Evolutionary conservation across 2,797 vertebrate species (phyloP).

Genomic region (Tokudaia tokunoshimensis): DNA sequence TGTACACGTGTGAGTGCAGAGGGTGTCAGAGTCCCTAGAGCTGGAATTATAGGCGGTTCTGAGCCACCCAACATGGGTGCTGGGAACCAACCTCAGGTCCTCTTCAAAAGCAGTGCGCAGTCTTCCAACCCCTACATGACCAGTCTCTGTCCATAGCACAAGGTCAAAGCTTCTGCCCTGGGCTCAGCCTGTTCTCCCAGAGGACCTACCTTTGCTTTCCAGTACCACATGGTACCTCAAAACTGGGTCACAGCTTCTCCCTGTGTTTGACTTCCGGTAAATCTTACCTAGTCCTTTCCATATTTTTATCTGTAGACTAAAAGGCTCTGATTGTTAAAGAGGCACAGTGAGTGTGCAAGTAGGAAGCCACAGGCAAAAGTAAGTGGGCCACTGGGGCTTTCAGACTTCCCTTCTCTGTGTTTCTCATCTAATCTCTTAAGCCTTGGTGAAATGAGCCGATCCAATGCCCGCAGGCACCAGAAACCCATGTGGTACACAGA

Average conservation of each 20-base stretch:
- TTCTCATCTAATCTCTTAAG: slow-evolving; percentile 40
- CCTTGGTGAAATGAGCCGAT: neutral
- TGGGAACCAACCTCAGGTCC: neutral
- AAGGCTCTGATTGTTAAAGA: neutral
- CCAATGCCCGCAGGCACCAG: neutral
- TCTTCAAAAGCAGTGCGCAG: neutral
- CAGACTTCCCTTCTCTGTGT: neutral
- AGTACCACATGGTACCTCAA: neutral
- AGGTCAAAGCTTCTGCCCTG: slow-evolving; percentile 15
- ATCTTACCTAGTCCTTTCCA: neutral
- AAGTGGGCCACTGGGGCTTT: neutral
- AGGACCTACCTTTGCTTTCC: neutral
- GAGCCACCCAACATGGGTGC: neutral
- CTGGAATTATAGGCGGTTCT: neutral
- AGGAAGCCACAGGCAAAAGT: neutral
- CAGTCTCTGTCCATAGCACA: slow-evolving; percentile 15
- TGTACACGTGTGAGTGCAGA: neutral
- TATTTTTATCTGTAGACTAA: neutral
- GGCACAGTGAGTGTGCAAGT: neutral
- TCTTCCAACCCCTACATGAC: neutral
- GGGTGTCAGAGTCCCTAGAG: neutral
- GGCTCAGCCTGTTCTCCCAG: neutral
- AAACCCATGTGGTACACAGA: neutral
- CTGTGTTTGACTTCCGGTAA: slow-evolving; percentile 11
- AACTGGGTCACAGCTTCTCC: neutral